Conservation (phyloP, 2,113 vertebrate species). For the Thryonomys swinderianus region DNA sequence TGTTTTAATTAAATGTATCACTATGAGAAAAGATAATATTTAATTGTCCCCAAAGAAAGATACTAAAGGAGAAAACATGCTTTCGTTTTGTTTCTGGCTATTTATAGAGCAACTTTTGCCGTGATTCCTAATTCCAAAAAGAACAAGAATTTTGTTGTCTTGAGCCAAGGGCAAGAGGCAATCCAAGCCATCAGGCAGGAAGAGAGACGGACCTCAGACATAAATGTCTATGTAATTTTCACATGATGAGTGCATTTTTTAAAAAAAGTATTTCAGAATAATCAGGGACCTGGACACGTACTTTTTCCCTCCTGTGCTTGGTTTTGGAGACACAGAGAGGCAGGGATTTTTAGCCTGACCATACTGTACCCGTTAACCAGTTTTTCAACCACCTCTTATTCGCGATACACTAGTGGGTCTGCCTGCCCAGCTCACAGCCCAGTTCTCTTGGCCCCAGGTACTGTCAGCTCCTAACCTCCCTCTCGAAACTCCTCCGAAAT, state of each 20-base stretch:
- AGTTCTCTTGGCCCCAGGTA: accelerated
- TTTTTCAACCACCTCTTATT: background rate
- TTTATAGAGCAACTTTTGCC: slow-evolving; percentile 18
- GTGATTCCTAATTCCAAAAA: slow-evolving; percentile 38
- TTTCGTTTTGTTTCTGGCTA: slow-evolving; percentile 19
- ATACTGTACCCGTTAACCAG: background rate
- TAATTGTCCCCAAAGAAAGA: slow-evolving; percentile 20
- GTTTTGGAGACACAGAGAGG: background rate
- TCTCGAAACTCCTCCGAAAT: background rate
- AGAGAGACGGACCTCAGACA: background rate
- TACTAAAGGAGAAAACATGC: background rate
- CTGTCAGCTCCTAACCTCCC: accelerated
- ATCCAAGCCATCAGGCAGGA: background rate
- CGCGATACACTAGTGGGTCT: background rate
- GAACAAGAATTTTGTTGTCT: slow-evolving; percentile 30
- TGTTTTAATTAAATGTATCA: background rate
- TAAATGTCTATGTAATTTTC: background rate
- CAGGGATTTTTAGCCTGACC: background rate
- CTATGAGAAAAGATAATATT: background rate
- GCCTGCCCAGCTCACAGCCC: background rate
- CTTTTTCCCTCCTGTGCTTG: background rate
- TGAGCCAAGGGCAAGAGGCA: background rate
- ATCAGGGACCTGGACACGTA: background rate
- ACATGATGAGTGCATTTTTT: background rate
- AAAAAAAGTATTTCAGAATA: slow-evolving; percentile 8